Evolutionary conservation across 1,140 invertebrate species (phyloP).

Genomic region (Pseudomyrmex cubaensis): DNA sequence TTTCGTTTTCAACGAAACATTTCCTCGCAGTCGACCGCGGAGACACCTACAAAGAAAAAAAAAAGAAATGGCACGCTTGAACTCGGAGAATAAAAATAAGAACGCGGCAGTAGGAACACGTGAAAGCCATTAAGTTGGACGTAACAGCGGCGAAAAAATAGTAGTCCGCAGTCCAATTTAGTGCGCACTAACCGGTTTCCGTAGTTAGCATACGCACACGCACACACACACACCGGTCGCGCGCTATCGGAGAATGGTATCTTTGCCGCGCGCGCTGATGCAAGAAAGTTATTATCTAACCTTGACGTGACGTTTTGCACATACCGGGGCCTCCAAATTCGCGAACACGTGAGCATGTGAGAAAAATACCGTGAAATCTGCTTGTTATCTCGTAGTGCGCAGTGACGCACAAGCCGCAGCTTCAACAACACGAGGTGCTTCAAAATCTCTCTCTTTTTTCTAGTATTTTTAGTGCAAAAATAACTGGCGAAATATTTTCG

Average conservation of each 20-base stretch:
- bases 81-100: constrained; percentile 46
- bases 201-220: constrained; percentile 21
- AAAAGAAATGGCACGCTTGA: constrained; percentile 27
- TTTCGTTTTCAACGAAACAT: constrained; percentile 42
- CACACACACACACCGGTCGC: neutral
- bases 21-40: constrained; percentile 15
- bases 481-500: neutral
- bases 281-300: constrained; percentile 68
- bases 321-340: constrained; percentile 24
- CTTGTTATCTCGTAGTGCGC: constrained; percentile 1
- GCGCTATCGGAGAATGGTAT: constrained; percentile 27
- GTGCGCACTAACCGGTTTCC: constrained; percentile 64
- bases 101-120: constrained; percentile 24
- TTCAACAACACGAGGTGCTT: no score
- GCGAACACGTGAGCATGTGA: neutral
- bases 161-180: constrained; percentile 60
- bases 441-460: no score
- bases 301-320: constrained; percentile 34
- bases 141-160: constrained; percentile 39
- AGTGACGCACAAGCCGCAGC: neutral
- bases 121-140: constrained; percentile 55
- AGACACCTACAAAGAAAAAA: neutral
- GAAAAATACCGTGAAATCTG: constrained; percentile 1
- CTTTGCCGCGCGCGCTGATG: neutral
- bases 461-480: constrained; percentile 5